Conservation (phyloP, 2,797 vertebrate genomes). For the Labeo calbasu region DNA sequence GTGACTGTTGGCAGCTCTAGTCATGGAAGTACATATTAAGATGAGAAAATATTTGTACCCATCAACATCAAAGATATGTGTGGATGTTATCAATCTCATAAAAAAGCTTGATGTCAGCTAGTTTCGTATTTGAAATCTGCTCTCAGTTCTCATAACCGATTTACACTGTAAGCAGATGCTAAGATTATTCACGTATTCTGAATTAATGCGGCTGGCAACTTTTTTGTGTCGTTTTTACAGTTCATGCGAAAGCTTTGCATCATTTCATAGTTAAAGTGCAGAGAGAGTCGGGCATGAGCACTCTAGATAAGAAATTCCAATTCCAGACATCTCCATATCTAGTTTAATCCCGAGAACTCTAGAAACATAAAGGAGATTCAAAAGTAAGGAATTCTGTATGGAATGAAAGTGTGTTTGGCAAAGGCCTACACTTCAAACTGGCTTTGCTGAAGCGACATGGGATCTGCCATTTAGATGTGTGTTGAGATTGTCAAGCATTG, state of each 20-base stretch:
- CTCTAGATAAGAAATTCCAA: conserved; percentile 47
- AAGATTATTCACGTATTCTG: conserved; percentile 47
- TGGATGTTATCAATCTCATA: conserved; percentile 40
- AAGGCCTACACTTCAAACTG: conserved; percentile 9
- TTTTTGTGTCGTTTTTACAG: conserved; percentile 18
- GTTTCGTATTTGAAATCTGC: conserved; percentile 18
- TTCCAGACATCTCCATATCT: conserved; percentile 40
- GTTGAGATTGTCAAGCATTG: conserved; percentile 20
- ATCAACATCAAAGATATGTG: conserved; percentile 39
- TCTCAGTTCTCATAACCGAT: conserved; percentile 33
- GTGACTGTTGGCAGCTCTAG: conserved; percentile 22
- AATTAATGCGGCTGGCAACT: conserved; percentile 39
- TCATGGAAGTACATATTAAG: conserved; percentile 37
- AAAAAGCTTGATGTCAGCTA: conserved; percentile 43
- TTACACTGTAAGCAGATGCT: conserved; percentile 40
- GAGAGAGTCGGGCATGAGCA: conserved; percentile 25
- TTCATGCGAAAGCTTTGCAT: conserved; percentile 29
- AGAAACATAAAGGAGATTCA: conserved; percentile 37
- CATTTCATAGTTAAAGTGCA: conserved; percentile 37
- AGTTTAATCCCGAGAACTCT: conserved; percentile 28
- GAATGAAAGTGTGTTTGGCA: conserved; percentile 12
- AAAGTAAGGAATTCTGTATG: not conserved
- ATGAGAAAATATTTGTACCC: conserved; percentile 45
- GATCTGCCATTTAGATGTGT: conserved; percentile 23
- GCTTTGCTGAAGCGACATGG: not conserved